A percentile compares a stretch with the other conserved stretches of the same genome.
Evolutionary conservation across 2,888 invertebrate species (phyloP).

Genomic region (Selenia dentaria): DNA sequence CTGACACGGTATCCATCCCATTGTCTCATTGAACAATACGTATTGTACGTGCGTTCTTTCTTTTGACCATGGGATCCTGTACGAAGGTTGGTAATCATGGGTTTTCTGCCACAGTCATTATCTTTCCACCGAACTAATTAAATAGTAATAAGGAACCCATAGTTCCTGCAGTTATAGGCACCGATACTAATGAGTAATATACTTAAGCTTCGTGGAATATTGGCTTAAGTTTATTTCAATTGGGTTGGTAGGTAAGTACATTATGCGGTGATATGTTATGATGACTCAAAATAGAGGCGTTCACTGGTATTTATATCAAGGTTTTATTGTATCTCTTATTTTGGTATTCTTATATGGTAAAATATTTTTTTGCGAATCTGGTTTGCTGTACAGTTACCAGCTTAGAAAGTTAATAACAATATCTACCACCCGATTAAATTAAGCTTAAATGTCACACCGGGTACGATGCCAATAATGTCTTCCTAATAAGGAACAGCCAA

Average conservation of each 20-base stretch:
- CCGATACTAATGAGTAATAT: slow-evolving; percentile 13
- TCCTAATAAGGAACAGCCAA: no score
- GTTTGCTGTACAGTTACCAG: no score
- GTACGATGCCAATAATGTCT: no score
- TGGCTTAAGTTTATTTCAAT: slow-evolving; percentile 4
- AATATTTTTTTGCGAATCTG: no score
- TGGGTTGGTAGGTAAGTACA: slow-evolving; percentile 3
- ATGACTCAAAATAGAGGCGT: slow-evolving; percentile 18
- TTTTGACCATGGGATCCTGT: slow-evolving; percentile 38
- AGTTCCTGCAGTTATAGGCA: slow-evolving; percentile 1
- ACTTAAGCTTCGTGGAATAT: slow-evolving; percentile 7
- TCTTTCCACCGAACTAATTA: slow-evolving; percentile 23
- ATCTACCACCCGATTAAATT: no score
- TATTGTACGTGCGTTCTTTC: slow-evolving; percentile 52
- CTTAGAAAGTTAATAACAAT: no score
- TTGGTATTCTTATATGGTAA: no score
- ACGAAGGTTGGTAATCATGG: slow-evolving; percentile 19
- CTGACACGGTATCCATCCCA: slow-evolving; percentile 46
- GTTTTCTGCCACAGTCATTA: slow-evolving; percentile 17
- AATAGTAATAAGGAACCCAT: slow-evolving; percentile 2
- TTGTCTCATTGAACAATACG: slow-evolving; percentile 57
- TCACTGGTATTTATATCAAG: slow-evolving; percentile 7
- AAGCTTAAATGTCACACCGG: no score
- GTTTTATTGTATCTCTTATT: slow-evolving; percentile 6
- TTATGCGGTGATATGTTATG: slow-evolving; percentile 9